Evolutionary conservation across 2,888 invertebrate genomes (phyloP).

Genomic region (Scrobipalpa atriplicella): DNA sequence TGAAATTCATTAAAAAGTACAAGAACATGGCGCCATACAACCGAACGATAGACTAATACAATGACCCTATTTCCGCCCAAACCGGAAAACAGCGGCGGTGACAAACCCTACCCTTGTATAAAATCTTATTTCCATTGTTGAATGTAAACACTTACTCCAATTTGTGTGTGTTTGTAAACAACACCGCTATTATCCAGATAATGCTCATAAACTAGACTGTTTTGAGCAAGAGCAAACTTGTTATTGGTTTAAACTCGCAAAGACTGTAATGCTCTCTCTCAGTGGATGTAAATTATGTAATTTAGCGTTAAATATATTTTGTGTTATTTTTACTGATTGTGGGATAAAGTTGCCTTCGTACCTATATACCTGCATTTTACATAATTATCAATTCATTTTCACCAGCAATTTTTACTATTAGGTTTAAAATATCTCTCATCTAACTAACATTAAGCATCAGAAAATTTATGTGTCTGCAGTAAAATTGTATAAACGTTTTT

Average conservation of each 20-base stretch:
- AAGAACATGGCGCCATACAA: no score
- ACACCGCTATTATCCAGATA: not conserved
- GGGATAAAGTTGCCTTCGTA: no score
- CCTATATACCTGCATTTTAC: no score
- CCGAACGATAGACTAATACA: no score
- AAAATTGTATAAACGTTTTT: no score
- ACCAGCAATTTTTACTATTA: no score
- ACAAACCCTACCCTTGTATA: not conserved
- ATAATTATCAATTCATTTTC: no score
- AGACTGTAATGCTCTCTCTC: constrained; percentile 14
- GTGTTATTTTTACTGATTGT: not conserved
- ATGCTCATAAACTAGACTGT: constrained; percentile 3
- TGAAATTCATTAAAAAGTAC: no score
- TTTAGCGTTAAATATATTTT: not conserved
- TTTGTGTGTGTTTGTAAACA: not conserved
- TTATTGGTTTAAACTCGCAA: constrained; percentile 18
- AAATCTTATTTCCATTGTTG: not conserved
- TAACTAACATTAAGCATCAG: no score
- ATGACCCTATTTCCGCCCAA: no score
- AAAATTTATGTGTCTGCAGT: no score
- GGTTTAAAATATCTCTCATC: no score
- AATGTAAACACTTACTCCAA: constrained; percentile 17
- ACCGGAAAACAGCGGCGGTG: not conserved
- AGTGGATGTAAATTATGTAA: not conserved
- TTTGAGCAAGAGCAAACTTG: constrained; percentile 14